These are phyloP conservation scores for Notothenia rossii DNA, from an alignment of 2,113 vertebrate genomes.

Conservation along the genomic window DNA sequence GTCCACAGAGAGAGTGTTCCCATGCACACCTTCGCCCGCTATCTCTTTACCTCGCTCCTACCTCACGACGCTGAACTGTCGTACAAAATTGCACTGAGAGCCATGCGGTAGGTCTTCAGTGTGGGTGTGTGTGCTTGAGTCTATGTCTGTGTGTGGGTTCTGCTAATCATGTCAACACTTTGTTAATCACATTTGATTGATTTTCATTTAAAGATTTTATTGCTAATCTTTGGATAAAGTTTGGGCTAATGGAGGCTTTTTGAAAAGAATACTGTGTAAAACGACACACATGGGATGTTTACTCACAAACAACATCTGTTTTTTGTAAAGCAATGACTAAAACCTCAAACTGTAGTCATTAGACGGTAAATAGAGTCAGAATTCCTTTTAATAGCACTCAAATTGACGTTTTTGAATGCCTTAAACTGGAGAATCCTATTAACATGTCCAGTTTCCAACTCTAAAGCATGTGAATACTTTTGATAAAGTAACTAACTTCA, in stretches of 20 bases:
- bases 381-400: not conserved
- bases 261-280: not conserved
- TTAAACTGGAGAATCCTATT: not conserved
- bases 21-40: constrained; percentile 99
- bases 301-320: not conserved
- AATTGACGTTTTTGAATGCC: not conserved
- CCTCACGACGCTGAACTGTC: constrained; percentile 99
- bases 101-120: constrained; percentile 94
- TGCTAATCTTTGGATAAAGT: constrained; percentile 7
- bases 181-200: constrained; percentile 36
- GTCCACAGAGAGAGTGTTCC: constrained; percentile 98
- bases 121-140: constrained; percentile 26
- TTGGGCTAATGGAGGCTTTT: constrained; percentile 23
- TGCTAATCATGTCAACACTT: constrained; percentile 25
- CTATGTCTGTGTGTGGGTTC: constrained; percentile 3
- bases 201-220: constrained; percentile 24
- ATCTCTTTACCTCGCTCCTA: constrained; percentile 99
- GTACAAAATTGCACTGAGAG: constrained; percentile 99
- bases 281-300: not conserved
- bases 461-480: not conserved
- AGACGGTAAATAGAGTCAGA: not conserved
- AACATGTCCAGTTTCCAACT: constrained; percentile 15
- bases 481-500: not conserved
- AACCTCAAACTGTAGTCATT: not conserved
- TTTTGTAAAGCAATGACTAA: not conserved